phyloP scores from a whole-genome alignment of 2,888 invertebrate species.

The Synanthedon vespiformis region DNA sequence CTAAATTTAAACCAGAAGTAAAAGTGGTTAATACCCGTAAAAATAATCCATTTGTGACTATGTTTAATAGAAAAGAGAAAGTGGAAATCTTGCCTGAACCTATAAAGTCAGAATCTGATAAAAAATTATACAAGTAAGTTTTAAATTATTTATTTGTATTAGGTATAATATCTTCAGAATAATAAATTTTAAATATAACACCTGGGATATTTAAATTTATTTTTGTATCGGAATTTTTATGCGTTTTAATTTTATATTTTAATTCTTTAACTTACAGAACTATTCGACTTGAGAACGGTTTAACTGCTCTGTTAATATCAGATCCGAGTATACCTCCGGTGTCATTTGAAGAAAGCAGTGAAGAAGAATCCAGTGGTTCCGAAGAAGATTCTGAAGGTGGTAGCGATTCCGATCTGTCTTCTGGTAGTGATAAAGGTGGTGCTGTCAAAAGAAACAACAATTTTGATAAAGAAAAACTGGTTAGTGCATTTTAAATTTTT shows the following conservation, averaged over 20 bases:
- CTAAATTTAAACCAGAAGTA: conserved; percentile 54
- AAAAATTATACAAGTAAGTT: conserved; percentile 80
- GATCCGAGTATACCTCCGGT: conserved; percentile 57
- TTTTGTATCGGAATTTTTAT: too few relatives aligned
- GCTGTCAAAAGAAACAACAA: conserved; percentile 27
- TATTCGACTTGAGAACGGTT: conserved; percentile 76
- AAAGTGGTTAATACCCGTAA: conserved; percentile 30
- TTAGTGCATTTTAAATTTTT: conserved; percentile 16
- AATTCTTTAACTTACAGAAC: conserved; percentile 50
- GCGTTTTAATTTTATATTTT: too few relatives aligned
- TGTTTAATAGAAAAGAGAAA: conserved; percentile 43
- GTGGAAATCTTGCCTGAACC: conserved; percentile 67
- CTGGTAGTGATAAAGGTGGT: conserved; percentile 43
- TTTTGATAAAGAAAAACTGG: conserved; percentile 61
- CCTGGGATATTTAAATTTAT: too few relatives aligned
- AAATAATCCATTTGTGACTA: conserved; percentile 19
- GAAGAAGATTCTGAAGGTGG: conserved; percentile 58
- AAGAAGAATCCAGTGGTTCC: conserved; percentile 36
- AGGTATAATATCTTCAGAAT: too few relatives aligned
- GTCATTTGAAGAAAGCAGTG: conserved; percentile 35
- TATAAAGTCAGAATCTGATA: conserved; percentile 80
- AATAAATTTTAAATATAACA: too few relatives aligned
- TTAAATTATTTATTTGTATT: not conserved
- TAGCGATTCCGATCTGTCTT: conserved; percentile 40
- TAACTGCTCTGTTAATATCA: conserved; percentile 79